A percentile compares a stretch with the other conserved stretches of the same genome.
These are phyloP conservation scores for Cosmia pyralina DNA, from an alignment of 2,888 invertebrate species.

Conservation along the genomic window DNA sequence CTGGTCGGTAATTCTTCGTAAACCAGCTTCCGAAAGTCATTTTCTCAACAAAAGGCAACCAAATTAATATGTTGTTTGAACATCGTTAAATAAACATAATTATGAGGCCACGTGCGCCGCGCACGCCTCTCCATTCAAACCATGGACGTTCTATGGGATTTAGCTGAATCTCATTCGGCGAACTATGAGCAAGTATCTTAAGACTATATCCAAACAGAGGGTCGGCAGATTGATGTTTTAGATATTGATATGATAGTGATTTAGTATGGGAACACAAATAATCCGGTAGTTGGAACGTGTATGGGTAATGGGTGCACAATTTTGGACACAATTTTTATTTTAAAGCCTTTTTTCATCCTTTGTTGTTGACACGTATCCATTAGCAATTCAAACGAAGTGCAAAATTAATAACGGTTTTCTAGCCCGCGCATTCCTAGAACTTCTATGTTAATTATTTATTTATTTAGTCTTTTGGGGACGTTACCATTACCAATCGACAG, in stretches of 20 bases:
- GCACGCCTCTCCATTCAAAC: constrained; percentile 82
- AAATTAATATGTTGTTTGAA: constrained; percentile 90
- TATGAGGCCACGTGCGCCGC: constrained; percentile 83
- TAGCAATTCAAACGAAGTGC: constrained; percentile 9
- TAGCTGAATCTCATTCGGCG: constrained; percentile 84
- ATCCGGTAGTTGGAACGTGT: constrained; percentile 47
- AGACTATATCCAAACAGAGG: constrained; percentile 88
- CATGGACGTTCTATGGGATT: constrained; percentile 83
- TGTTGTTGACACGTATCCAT: not conserved
- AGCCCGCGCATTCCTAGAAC: constrained; percentile 16
- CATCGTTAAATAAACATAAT: constrained; percentile 89
- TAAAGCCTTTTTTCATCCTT: not conserved
- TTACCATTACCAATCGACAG: no score
- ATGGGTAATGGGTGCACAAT: not conserved
- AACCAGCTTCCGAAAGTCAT: constrained; percentile 83
- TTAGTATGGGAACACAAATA: constrained; percentile 73
- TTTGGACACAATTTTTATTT: not conserved
- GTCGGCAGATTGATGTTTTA: constrained; percentile 86
- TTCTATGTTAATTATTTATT: not conserved
- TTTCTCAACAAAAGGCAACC: constrained; percentile 83
- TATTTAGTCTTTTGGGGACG: no score
- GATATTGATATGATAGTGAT: constrained; percentile 83
- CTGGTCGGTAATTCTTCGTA: constrained; percentile 43
- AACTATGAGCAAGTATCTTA: constrained; percentile 85
- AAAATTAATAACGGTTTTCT: constrained; percentile 14